phyloP scores from a whole-genome alignment of 92 coral and sea anemone genomes.

The Desmophyllum pertusum region DNA sequence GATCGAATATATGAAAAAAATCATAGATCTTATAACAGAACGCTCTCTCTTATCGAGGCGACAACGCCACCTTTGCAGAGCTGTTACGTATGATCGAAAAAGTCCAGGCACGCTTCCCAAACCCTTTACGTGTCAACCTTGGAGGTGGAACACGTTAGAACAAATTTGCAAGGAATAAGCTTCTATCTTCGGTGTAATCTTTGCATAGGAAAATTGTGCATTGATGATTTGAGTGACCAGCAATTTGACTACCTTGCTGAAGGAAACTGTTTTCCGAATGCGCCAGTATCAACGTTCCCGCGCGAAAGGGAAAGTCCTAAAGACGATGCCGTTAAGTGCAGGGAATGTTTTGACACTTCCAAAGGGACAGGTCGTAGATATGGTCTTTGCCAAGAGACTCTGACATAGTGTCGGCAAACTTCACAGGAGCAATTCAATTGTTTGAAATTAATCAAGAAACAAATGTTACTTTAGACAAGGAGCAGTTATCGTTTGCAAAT shows the following conservation, averaged over 20 bases:
- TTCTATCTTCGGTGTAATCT: neutral
- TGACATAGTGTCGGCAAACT: neutral
- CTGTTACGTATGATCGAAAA: neutral
- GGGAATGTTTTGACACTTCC: conserved; percentile 20
- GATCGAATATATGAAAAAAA: neutral
- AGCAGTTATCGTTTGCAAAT: conserved; percentile 9
- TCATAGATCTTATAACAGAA: neutral
- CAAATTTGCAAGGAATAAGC: conserved; percentile 31
- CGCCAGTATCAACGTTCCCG: neutral
- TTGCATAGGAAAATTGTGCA: conserved; percentile 39
- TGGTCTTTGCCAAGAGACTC: conserved; percentile 26
- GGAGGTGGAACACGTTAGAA: conserved; percentile 10
- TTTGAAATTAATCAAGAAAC: neutral
- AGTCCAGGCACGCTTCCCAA: conserved; percentile 24
- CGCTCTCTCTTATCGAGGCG: no score
- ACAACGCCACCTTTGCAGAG: no score
- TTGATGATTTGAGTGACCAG: conserved; percentile 25
- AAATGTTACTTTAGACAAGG: conserved; percentile 12
- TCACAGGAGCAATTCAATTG: neutral
- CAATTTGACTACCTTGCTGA: conserved; percentile 16
- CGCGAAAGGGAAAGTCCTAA: conserved; percentile 3
- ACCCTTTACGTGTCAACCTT: neutral
- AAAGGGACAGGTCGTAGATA: neutral
- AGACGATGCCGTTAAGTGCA: neutral
- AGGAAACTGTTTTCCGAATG: neutral